Conservation (phyloP, 2,113 vertebrate species). For the Hyperoodon ampullatus region DNA sequence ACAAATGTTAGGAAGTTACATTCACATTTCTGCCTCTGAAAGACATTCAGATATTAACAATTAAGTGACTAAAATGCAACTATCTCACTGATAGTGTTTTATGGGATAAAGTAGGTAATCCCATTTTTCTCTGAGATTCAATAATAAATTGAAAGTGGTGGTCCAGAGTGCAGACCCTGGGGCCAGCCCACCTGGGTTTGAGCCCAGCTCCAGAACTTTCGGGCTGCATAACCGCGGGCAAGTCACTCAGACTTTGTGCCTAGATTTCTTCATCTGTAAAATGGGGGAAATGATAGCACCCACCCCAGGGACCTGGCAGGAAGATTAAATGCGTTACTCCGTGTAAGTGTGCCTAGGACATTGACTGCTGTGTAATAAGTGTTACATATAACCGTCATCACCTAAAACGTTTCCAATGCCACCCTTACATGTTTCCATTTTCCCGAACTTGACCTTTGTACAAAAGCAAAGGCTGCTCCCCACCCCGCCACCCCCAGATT, state of each 20-base stretch:
- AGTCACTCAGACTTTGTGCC: neutral
- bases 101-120: neutral
- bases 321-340: neutral
- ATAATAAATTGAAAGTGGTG: neutral
- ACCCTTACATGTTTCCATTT: fast-evolving
- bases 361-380: neutral
- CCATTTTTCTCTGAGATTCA: neutral
- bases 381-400: neutral
- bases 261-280: neutral
- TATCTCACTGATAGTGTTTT: neutral
- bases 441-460: neutral
- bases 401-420: neutral
- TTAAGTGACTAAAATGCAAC: neutral
- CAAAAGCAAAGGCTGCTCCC: slow-evolving; percentile 52
- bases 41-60: neutral
- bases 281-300: neutral
- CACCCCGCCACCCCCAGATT: neutral
- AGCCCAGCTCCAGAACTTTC: neutral
- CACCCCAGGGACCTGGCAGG: neutral
- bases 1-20: neutral
- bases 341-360: neutral
- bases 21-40: neutral
- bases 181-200: neutral
- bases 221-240: neutral
- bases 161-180: neutral